Percentiles rank a stretch among this genome's conserved stretches.
phyloP scores from a whole-genome alignment of 1,140 invertebrate genomes.

The Piezodorus guildinii region DNA sequence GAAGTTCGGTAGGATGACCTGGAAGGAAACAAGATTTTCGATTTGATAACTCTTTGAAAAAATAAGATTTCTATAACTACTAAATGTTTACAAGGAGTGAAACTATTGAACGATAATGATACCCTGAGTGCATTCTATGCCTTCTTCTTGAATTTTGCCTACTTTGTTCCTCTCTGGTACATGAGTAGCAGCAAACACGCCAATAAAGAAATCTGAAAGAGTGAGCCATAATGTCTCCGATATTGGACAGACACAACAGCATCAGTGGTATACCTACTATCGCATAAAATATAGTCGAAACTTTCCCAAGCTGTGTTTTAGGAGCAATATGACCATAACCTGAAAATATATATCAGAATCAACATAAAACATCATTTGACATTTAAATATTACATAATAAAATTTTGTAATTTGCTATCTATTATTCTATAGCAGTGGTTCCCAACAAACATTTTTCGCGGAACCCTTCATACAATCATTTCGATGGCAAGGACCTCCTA shows the following conservation, averaged over 20 bases:
- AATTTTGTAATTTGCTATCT: no score
- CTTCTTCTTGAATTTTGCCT: constrained; percentile 26
- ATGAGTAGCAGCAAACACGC: constrained; percentile 80
- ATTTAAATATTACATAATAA: background rate
- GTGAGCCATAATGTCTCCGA: constrained; percentile 91
- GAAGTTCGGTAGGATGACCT: no score
- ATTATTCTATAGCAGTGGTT: no score
- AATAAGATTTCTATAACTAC: no score
- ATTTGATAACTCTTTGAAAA: no score
- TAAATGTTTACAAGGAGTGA: no score
- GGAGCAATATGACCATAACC: constrained; percentile 93
- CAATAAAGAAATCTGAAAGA: constrained; percentile 86
- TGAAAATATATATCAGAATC: constrained; percentile 34
- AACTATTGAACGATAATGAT: background rate
- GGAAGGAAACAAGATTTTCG: no score
- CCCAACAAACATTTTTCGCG: no score
- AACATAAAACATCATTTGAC: background rate
- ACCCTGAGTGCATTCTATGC: background rate
- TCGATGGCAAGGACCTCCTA: no score
- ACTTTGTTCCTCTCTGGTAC: constrained; percentile 61
- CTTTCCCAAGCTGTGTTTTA: constrained; percentile 81
- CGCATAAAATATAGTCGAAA: constrained; percentile 91
- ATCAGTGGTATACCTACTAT: constrained; percentile 90
- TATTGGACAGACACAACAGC: constrained; percentile 86
- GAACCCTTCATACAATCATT: no score